A percentile compares a stretch with the other conserved stretches of the same genome.
Conservation (phyloP, 2,113 vertebrate species). For the Mirounga angustirostris region DNA sequence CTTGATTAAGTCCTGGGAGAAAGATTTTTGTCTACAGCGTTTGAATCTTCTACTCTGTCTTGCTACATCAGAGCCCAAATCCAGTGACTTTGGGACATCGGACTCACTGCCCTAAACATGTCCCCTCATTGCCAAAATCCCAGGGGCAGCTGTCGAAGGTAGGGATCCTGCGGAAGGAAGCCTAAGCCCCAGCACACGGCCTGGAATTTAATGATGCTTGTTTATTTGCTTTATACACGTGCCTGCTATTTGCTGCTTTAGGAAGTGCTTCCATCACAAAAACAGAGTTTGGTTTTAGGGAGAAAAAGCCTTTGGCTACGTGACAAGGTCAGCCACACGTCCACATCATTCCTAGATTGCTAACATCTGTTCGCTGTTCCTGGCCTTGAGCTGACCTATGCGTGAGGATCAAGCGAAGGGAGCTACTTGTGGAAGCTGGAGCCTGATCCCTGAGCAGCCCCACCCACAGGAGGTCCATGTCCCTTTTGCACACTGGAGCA, state of each 20-base stretch:
- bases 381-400: background rate
- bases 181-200: background rate
- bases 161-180: no score
- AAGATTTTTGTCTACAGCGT: background rate
- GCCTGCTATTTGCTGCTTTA: fast-evolving
- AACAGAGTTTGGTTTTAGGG: background rate
- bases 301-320: background rate
- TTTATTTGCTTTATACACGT: background rate
- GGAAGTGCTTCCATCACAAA: background rate
- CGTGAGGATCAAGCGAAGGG: fast-evolving
- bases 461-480: fast-evolving
- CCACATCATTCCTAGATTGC: background rate
- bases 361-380: background rate
- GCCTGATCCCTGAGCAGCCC: no score
- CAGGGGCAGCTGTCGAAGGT: fast-evolving
- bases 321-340: no score
- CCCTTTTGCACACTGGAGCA: background rate
- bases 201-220: background rate
- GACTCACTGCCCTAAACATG: fast-evolving
- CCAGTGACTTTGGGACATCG: fast-evolving
- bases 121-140: background rate
- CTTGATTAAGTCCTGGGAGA: background rate
- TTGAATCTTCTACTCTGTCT: background rate
- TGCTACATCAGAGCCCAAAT: background rate
- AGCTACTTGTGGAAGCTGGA: background rate